Percentiles rank a stretch among this genome's conserved stretches.
phyloP scores from a whole-genome alignment of 1,140 invertebrate genomes.

The Scylla paramamosain region DNA sequence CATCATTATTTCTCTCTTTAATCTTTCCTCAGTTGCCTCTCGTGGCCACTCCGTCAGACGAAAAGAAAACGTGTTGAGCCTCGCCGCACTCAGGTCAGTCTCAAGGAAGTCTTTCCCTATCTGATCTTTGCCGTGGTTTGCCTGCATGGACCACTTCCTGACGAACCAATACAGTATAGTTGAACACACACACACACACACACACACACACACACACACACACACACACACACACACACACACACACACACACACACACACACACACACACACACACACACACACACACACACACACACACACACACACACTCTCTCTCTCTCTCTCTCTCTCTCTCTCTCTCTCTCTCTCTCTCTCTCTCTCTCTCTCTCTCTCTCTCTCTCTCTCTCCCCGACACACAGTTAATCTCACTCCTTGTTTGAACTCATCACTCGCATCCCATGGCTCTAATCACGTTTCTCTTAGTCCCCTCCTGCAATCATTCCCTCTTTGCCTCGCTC shows the following conservation, averaged over 20 bases:
- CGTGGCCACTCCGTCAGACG: too few relatives aligned
- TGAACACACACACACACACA: background rate
- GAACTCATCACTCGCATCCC: background rate
- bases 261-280: background rate
- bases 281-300: background rate
- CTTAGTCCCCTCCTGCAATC: background rate
- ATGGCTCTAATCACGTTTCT: background rate
- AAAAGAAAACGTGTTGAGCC: too few relatives aligned
- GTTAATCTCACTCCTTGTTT: background rate
- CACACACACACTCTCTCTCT: background rate
- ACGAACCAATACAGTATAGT: too few relatives aligned
- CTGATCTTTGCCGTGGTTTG: too few relatives aligned
- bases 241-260: background rate
- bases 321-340: slow-evolving; percentile 27
- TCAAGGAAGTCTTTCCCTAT: too few relatives aligned
- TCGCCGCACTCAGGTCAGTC: too few relatives aligned
- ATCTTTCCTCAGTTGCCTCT: too few relatives aligned
- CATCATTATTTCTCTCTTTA: too few relatives aligned
- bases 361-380: background rate
- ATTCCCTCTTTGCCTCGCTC: background rate
- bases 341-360: slow-evolving; percentile 30
- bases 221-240: background rate
- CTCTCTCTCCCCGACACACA: background rate
- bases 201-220: background rate
- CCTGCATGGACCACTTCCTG: too few relatives aligned